Conservation (phyloP, 1,140 invertebrate genomes). For the Drosophila tani region DNA sequence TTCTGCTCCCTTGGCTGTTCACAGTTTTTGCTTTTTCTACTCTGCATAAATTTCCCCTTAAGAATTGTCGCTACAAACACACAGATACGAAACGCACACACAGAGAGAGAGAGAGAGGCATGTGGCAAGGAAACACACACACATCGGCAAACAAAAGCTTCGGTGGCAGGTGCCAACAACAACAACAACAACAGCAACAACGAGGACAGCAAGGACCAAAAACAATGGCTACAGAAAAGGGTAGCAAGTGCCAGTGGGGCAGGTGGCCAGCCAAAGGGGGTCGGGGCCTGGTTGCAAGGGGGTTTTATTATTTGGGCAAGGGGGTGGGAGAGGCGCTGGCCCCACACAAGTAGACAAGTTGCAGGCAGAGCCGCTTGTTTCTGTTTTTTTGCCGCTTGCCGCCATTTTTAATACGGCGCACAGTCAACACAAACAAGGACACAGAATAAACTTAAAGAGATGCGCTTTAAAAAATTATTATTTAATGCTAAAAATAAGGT, state of each 20-base stretch:
- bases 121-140: constrained; percentile 33
- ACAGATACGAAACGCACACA: constrained; percentile 8
- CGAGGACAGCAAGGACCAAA: constrained; percentile 22
- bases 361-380: constrained; percentile 56
- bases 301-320: background rate
- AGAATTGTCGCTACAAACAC: constrained; percentile 63
- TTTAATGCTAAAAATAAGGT: too few relatives aligned
- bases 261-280: constrained; percentile 39
- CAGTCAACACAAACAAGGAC: constrained; percentile 24
- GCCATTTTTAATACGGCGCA: constrained; percentile 81
- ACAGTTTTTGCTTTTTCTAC: constrained; percentile 53
- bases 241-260: constrained; percentile 66
- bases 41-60: constrained; percentile 81
- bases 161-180: constrained; percentile 47
- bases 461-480: background rate
- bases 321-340: background rate
- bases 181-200: constrained; percentile 16
- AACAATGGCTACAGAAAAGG: constrained; percentile 48
- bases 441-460: constrained; percentile 3
- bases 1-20: constrained; percentile 34
- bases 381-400: constrained; percentile 53
- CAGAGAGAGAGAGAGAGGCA: background rate
- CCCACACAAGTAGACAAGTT: constrained; percentile 48
- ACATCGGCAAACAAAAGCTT: constrained; percentile 47
- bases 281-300: constrained; percentile 5